phyloP scores from a whole-genome alignment of 1,140 invertebrate species.

The Bombus superbus region DNA sequence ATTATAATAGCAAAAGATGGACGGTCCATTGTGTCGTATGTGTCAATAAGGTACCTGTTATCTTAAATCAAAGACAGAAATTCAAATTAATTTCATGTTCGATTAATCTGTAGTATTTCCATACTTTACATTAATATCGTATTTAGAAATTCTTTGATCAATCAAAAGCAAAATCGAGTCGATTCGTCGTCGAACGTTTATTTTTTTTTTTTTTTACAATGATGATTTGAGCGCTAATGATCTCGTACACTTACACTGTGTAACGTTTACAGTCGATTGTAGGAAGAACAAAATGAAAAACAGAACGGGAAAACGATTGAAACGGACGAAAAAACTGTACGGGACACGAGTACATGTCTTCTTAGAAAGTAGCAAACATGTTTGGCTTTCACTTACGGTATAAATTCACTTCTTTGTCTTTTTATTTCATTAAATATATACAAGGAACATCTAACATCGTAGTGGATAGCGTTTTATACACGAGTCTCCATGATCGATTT shows the following conservation, averaged over 20 bases:
- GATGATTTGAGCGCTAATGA: slow-evolving; percentile 1
- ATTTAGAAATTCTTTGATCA: neutral
- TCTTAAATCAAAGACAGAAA: neutral
- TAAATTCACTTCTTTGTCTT: slow-evolving; percentile 67
- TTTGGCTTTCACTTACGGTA: slow-evolving; percentile 70
- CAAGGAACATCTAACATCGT: slow-evolving; percentile 81
- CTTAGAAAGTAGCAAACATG: slow-evolving; percentile 71
- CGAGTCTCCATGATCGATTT: slow-evolving; percentile 69
- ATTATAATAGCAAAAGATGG: slow-evolving; percentile 6
- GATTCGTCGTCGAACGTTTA: slow-evolving; percentile 16
- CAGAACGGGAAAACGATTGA: neutral
- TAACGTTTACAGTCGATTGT: slow-evolving; percentile 22
- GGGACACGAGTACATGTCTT: slow-evolving; percentile 53
- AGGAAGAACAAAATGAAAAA: slow-evolving; percentile 24
- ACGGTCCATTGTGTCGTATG: slow-evolving; percentile 22
- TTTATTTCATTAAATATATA: slow-evolving; percentile 69
- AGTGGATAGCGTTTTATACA: slow-evolving; percentile 76
- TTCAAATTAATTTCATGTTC: neutral
- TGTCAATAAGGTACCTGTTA: neutral
- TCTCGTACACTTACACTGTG: slow-evolving; percentile 29
- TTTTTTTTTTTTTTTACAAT: neutral
- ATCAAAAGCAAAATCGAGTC: neutral
- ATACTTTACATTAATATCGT: neutral
- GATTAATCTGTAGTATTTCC: too few species aligned
- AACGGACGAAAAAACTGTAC: slow-evolving; percentile 65